A percentile compares a stretch with the other conserved stretches of the same genome.
phyloP scores from a whole-genome alignment of 2,113 vertebrate genomes.

The Campylorhamphus procurvoides region DNA sequence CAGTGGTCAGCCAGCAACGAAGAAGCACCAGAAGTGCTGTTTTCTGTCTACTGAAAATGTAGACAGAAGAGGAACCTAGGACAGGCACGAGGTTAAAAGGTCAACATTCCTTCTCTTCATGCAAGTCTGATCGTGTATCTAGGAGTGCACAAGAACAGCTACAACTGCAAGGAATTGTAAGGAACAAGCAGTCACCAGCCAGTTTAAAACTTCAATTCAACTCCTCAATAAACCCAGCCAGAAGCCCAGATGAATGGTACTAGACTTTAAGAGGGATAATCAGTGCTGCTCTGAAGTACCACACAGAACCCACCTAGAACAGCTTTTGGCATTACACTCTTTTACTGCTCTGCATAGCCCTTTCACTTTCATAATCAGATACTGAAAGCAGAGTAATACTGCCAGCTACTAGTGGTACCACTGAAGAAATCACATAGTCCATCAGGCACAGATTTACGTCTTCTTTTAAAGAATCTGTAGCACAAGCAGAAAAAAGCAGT shows the following conservation, averaged over 20 bases:
- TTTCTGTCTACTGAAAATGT: background rate
- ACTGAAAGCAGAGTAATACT: background rate
- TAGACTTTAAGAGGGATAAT: rapidly evolving
- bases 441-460: background rate
- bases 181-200: background rate
- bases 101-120: background rate
- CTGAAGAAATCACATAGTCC: background rate
- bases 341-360: background rate
- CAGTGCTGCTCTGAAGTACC: background rate
- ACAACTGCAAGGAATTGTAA: background rate
- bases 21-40: background rate
- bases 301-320: background rate
- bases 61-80: background rate
- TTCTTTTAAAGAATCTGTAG: background rate
- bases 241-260: background rate
- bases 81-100: background rate
- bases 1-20: background rate
- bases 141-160: background rate
- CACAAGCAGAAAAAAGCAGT: background rate
- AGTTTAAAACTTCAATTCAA: background rate
- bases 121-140: background rate
- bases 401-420: background rate
- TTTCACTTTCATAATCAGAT: rapidly evolving
- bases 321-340: background rate
- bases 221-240: background rate